phyloP scores from a whole-genome alignment of 2,113 vertebrate species.

The Pogonocichla stellata region DNA sequence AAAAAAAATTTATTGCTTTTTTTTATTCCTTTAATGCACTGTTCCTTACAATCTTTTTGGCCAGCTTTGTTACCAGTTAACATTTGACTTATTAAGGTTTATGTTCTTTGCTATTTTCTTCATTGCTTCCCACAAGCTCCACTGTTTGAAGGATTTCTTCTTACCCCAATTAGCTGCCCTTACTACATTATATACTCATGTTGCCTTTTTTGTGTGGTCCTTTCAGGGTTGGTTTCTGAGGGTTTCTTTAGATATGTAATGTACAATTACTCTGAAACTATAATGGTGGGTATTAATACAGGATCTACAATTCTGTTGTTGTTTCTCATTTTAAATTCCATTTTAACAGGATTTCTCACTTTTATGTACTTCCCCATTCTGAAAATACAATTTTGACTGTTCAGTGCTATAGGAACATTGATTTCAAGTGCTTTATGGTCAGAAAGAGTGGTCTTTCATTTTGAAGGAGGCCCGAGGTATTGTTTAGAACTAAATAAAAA shows the following conservation, averaged over 20 bases:
- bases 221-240: constrained; percentile 10
- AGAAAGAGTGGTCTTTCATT: background rate
- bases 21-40: background rate
- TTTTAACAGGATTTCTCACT: constrained; percentile 33
- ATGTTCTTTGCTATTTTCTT: background rate
- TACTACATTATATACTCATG: background rate
- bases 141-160: background rate
- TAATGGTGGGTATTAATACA: background rate
- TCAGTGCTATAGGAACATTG: background rate
- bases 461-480: background rate
- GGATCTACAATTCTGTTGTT: background rate
- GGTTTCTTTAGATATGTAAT: background rate
- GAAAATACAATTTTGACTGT: background rate
- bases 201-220: constrained; percentile 43
- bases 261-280: constrained; percentile 17
- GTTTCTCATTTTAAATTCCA: constrained; percentile 17
- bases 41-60: background rate
- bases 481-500: background rate
- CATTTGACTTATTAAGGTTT: background rate
- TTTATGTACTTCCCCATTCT: background rate
- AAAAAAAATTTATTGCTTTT: background rate
- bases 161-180: background rate
- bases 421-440: background rate
- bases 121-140: background rate
- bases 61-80: background rate